phyloP scores from a whole-genome alignment of 2,113 vertebrate genomes.

The Eretmochelys imbricata region DNA sequence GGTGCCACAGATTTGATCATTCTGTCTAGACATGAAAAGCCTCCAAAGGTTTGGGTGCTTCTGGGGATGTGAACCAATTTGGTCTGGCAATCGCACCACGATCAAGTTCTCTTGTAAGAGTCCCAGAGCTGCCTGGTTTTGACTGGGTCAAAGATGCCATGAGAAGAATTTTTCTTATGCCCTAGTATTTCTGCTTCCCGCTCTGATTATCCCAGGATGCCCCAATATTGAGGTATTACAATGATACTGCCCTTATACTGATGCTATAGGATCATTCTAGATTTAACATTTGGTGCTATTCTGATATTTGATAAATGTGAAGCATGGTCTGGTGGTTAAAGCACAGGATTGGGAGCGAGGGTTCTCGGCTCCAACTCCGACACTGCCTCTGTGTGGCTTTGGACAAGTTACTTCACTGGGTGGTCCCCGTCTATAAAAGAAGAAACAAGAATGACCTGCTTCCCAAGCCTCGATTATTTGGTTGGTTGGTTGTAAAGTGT shows the following conservation, averaged over 20 bases:
- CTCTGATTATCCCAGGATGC: not conserved
- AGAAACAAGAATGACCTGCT: not conserved
- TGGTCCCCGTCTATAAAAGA: not conserved
- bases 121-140: not conserved
- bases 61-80: not conserved
- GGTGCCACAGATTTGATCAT: not conserved
- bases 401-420: not conserved
- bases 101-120: not conserved
- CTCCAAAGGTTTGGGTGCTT: not conserved
- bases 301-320: not conserved
- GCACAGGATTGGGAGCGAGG: not conserved
- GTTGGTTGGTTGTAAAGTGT: not conserved
- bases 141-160: not conserved
- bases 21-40: not conserved
- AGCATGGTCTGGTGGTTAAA: not conserved
- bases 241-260: not conserved
- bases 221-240: not conserved
- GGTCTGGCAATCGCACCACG: not conserved
- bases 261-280: not conserved
- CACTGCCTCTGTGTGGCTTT: not conserved
- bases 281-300: not conserved
- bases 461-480: not conserved
- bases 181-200: not conserved
- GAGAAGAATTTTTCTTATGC: not conserved
- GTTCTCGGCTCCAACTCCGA: not conserved